Evolutionary conservation across 2,888 invertebrate genomes (phyloP).

Genomic region (Ceriagrion tenellum): DNA sequence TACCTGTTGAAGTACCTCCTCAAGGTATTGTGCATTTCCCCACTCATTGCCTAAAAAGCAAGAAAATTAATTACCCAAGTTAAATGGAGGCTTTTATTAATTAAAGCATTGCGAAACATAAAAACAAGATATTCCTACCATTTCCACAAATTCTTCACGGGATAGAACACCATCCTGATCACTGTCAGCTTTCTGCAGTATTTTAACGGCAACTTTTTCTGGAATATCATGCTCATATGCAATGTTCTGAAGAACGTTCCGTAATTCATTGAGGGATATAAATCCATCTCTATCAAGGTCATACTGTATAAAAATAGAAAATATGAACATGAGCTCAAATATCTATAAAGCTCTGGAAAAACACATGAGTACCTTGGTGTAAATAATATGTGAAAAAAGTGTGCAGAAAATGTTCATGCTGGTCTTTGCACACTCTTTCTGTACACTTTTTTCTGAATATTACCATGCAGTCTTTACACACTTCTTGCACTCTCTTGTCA

Average conservation of each 20-base stretch:
- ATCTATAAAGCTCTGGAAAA: neutral
- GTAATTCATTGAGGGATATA: slow-evolving; percentile 70
- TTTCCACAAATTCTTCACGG: slow-evolving; percentile 90
- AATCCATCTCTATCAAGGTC: slow-evolving; percentile 70
- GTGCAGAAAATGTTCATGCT: too few relatives aligned
- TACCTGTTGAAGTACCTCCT: slow-evolving; percentile 72
- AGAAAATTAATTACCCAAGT: slow-evolving; percentile 82
- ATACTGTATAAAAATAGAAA: slow-evolving; percentile 67
- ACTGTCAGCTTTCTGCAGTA: slow-evolving; percentile 75
- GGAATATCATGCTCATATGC: slow-evolving; percentile 73
- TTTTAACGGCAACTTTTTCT: slow-evolving; percentile 73
- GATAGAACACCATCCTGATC: slow-evolving; percentile 89
- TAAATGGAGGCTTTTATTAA: slow-evolving; percentile 76
- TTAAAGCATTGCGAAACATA: neutral
- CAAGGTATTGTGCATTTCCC: slow-evolving; percentile 63
- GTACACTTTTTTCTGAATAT: too few relatives aligned
- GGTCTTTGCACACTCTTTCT: too few relatives aligned
- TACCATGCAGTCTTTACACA: too few relatives aligned
- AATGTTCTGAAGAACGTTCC: slow-evolving; percentile 69
- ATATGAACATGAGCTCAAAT: neutral
- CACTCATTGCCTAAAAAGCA: slow-evolving; percentile 72
- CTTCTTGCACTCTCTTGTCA: too few relatives aligned
- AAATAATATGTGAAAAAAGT: too few relatives aligned
- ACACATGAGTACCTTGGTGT: neutral
- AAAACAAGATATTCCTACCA: slow-evolving; percentile 76